These are phyloP conservation scores for Bambusicola thoracicus DNA, from an alignment of 2,113 vertebrate genomes.

Conservation along the genomic window DNA sequence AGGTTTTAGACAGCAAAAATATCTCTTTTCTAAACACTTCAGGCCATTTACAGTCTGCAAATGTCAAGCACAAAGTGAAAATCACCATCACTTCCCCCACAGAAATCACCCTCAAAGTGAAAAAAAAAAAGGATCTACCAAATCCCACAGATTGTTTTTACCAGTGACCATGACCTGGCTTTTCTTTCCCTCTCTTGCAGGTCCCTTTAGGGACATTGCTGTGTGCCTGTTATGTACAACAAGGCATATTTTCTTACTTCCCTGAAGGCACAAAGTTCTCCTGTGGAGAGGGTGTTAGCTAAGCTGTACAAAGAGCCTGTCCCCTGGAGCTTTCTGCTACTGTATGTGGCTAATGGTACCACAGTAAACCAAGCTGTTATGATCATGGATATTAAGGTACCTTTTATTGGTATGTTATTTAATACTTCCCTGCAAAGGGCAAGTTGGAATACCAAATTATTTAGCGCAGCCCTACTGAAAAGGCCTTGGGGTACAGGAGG, in stretches of 20 bases:
- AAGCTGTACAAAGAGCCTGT: not conserved
- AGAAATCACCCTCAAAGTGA: not conserved
- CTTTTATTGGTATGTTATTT: not conserved
- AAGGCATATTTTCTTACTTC: not conserved
- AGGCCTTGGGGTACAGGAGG: too few species aligned
- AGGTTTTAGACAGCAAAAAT: not conserved
- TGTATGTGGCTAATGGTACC: accelerated
- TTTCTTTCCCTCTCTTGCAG: not conserved
- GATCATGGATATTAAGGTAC: accelerated
- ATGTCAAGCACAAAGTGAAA: not conserved
- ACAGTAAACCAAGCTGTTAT: not conserved
- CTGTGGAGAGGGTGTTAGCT: accelerated
- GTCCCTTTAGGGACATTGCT: not conserved
- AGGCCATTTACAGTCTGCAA: not conserved
- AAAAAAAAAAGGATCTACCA: not conserved
- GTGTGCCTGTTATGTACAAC: not conserved
- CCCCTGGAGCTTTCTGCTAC: not conserved
- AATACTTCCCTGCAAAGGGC: not conserved
- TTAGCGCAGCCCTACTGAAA: too few species aligned
- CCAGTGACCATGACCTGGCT: not conserved
- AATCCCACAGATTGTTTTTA: not conserved
- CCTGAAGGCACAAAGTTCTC: not conserved
- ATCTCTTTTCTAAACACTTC: not conserved
- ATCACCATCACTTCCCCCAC: accelerated
- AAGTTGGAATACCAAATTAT: not conserved